Base-by-base conservation (phyloP, 2,797 vertebrate genomes). In the Cuniculus paca region DNA sequence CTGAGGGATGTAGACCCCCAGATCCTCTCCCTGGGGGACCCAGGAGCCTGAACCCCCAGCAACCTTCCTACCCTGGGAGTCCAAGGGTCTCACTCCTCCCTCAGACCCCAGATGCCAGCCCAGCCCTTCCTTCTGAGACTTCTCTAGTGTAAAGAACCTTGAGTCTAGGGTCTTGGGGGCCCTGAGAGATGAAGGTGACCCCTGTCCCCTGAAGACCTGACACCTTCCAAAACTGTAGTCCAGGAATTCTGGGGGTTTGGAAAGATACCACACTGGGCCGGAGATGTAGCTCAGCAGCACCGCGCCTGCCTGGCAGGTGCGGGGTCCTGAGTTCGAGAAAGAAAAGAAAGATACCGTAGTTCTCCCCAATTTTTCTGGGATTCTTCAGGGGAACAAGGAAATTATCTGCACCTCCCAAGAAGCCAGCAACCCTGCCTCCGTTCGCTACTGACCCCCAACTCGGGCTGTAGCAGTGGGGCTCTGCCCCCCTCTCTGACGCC, bases 351-450 rank as follows among this genome's bases (percentile, higher is more conserved):
- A 45, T 31, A 56, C 92, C 39, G 26, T 48, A 88, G 42, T 85
- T 36, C 58, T 36, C 58, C 54, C 72, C 89, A 91, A 0, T 90
- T 85, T 95, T 95, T 86, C 78, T 75, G 91, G 56, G 65, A 60
- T 26, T 78, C 85, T 19, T 65, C 12, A 2, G 10, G 84, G 39
- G 90, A 91, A 96, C 34, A 50, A 50, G 70, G 68, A 84, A n/a
- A 93, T 80, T 58, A 78, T 93, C 79, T 91, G 45, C 11, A 0
- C 72, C 68, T 90, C 81, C 74, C 81, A 80, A 85, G 91, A 95
- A 90, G 74, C 91, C 34, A 1, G n/a, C 1, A 10, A 26, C 16
- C 84, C 52, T 2, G 58, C 86, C 79, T 95, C 94, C 45, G 72
- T 54, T 63, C 42, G 72, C 36, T 78, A 88, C 94, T 0, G 28